phyloP scores from a whole-genome alignment of 1,140 invertebrate species.

The Ceratosolen solmsi region DNA sequence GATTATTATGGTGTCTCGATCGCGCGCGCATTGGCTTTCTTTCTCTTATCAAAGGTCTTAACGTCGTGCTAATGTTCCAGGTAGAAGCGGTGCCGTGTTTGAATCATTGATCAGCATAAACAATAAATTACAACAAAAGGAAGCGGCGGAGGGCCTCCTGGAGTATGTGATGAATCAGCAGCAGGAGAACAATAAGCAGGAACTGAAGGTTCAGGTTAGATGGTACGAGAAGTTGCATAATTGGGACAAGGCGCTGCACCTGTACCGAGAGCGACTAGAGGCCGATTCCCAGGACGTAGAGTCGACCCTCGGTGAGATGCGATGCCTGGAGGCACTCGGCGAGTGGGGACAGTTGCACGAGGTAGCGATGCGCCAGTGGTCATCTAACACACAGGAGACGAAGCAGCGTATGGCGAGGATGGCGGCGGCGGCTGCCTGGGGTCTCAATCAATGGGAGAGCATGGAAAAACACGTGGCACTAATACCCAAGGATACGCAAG shows the following conservation, averaged over 20 bases:
- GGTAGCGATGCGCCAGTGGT: slow-evolving; percentile 85
- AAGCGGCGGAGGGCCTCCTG: slow-evolving; percentile 94
- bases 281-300: slow-evolving; percentile 82
- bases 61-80: slow-evolving; percentile 25
- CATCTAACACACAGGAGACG: slow-evolving; percentile 79
- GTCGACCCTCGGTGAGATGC: slow-evolving; percentile 92
- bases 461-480: slow-evolving; percentile 92
- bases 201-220: slow-evolving; percentile 89
- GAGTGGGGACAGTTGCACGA: slow-evolving; percentile 94
- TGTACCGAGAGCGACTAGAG: slow-evolving; percentile 84
- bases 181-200: slow-evolving; percentile 76
- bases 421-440: slow-evolving; percentile 96
- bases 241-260: slow-evolving; percentile 95
- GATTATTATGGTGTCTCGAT: too few species aligned
- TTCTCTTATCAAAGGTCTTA: too few species aligned
- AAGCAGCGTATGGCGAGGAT: slow-evolving; percentile 90
- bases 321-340: slow-evolving; percentile 96
- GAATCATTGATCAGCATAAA: slow-evolving; percentile 98
- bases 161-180: slow-evolving; percentile 91
- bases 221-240: slow-evolving; percentile 99
- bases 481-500: slow-evolving; percentile 91
- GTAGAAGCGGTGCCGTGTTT: slow-evolving; percentile 83
- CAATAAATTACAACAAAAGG: slow-evolving; percentile 98
- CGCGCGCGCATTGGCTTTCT: too few species aligned
- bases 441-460: slow-evolving; percentile 91